Evolutionary conservation across 2,888 invertebrate genomes (phyloP), one percentile per base, ranked within the genome.

Genomic region (Polyommatus iphigenia): DNA sequence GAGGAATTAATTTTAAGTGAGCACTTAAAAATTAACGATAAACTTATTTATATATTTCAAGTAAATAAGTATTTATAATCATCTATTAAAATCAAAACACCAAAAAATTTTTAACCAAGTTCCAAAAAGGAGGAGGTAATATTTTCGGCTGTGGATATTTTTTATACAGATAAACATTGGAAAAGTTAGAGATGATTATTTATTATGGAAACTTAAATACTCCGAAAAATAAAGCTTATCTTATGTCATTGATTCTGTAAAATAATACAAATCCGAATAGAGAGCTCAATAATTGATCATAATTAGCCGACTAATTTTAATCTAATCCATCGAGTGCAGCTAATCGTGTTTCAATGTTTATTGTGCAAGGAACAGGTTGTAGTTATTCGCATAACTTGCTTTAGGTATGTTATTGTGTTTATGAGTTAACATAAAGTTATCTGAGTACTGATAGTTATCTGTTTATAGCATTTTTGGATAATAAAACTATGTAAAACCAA

Each of bases 311-410:
- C 18, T 18, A 72, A 72, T 7, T 41, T 41, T 36, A 72, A 36
- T 72, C 36, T 41, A 72, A 72, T 72, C 62, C 62, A 62, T 46
- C 46, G 5, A 72, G 20, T 72, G 10, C 73, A 72, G n/a, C 41
- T 72, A 41, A 41, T 41, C 4, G 18, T 24, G 72, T 72, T 41
- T 41, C 41, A 73, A 36, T 73, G 10, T 46, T 73, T 15, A 50
- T 54, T 75, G 75, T 75, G 75, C 46, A 75, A 75, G 46, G 18
- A 54, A 54, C 75, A 29, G 54, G 54, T 75, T 75, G 24, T 29
- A 73, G 46, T 73, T 73, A 73, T 72, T 72, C 8, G 41, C 72
- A 41, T 67, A 67, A 67, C 24, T 62, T 62, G 24, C 62, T 67
- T 24, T 29, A 29, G 67, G 67, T 32, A 18, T 18, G 67, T 67